Evolutionary conservation across 92 coral and sea anemone species (phyloP).

Genomic region (Metridium senile): DNA sequence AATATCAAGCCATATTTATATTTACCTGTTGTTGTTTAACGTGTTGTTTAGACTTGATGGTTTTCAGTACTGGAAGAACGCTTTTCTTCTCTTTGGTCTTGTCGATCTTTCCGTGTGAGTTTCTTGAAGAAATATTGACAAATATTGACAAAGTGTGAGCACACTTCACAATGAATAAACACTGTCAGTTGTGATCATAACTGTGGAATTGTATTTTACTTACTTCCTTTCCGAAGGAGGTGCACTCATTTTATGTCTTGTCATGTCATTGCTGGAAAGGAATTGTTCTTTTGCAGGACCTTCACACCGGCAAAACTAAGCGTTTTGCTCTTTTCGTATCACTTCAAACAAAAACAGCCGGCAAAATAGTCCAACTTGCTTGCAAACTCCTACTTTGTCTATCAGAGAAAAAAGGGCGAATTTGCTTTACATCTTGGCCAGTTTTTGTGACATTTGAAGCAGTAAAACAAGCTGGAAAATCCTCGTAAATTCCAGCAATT

Average conservation of each 20-base stretch:
- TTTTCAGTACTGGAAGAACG: constrained; percentile 71
- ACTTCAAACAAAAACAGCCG: constrained; percentile 9
- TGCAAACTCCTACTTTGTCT: not conserved
- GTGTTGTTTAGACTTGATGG: constrained; percentile 69
- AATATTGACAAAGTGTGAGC: not conserved
- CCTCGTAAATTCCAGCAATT: constrained; percentile 9
- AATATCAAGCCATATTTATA: too few relatives aligned
- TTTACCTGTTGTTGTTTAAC: constrained; percentile 53
- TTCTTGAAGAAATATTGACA: constrained; percentile 25
- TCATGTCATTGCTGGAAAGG: constrained; percentile 36
- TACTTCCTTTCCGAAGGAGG: constrained; percentile 74
- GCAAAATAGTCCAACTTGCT: not conserved
- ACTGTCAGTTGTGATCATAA: not conserved
- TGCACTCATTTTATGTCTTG: constrained; percentile 56
- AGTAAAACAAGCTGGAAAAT: constrained; percentile 4
- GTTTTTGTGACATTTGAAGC: not conserved
- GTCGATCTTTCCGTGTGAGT: constrained; percentile 66
- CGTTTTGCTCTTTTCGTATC: not conserved
- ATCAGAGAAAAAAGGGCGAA: not conserved
- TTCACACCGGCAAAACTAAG: not conserved
- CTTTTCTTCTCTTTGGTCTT: constrained; percentile 69
- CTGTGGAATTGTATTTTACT: constrained; percentile 17
- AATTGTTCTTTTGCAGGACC: not conserved
- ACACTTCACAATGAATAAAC: constrained; percentile 4
- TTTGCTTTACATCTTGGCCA: constrained; percentile 10